phyloP scores from a whole-genome alignment of 2,797 vertebrate genomes.

The Gobionotothen gibberifrons region DNA sequence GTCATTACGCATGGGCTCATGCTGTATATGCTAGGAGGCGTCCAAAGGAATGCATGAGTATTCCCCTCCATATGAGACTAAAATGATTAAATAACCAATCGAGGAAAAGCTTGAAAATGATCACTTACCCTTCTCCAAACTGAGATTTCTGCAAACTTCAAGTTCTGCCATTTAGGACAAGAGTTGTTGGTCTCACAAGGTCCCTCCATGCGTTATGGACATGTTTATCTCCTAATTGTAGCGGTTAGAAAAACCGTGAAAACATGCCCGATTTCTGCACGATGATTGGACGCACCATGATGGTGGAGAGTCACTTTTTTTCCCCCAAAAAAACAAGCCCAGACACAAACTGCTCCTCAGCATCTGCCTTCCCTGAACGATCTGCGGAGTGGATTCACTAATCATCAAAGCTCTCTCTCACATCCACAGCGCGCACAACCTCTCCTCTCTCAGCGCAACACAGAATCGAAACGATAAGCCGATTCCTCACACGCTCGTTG shows the following conservation, averaged over 20 bases:
- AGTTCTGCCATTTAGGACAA: constrained; percentile 93
- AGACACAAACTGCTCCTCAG: constrained; percentile 25
- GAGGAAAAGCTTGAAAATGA: background rate
- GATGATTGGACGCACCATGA: constrained; percentile 28
- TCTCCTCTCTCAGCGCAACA: constrained; percentile 48
- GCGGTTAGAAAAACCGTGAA: constrained; percentile 32
- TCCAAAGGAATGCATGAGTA: constrained; percentile 30
- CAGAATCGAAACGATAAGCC: constrained; percentile 43
- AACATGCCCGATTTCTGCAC: constrained; percentile 41
- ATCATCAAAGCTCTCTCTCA: constrained; percentile 41
- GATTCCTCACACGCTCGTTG: constrained; percentile 57
- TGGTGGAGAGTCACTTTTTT: constrained; percentile 47
- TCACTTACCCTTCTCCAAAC: constrained; percentile 94
- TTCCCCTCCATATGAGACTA: constrained; percentile 5
- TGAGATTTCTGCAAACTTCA: constrained; percentile 96
- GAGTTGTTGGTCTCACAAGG: constrained; percentile 54
- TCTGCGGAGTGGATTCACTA: constrained; percentile 46
- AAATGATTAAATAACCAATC: constrained; percentile 10
- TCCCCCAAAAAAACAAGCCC: constrained; percentile 17
- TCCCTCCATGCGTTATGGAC: constrained; percentile 70
- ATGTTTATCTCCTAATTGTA: constrained; percentile 46
- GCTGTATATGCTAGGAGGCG: background rate
- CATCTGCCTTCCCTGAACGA: constrained; percentile 23
- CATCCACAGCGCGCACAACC: constrained; percentile 57
- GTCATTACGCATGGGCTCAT: constrained; percentile 51